phyloP scores from a whole-genome alignment of 2,113 vertebrate genomes.

The Scortum barcoo region DNA sequence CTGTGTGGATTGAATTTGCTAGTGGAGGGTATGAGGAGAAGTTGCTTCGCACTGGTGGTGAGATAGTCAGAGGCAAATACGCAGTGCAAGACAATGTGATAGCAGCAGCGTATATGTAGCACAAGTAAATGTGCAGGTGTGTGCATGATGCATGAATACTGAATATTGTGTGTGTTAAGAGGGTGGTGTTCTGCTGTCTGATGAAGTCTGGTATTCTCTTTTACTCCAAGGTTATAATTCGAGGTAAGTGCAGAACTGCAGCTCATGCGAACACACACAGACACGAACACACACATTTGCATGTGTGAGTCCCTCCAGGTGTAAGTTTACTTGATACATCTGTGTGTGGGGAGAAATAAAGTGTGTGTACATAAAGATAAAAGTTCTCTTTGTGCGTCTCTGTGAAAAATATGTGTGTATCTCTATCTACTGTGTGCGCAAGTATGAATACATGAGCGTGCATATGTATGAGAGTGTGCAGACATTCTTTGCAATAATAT shows the following conservation, averaged over 20 bases:
- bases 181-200: background rate
- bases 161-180: slow-evolving; percentile 12
- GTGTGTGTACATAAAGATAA: slow-evolving; percentile 8
- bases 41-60: slow-evolving; percentile 5
- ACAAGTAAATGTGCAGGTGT: slow-evolving; percentile 26
- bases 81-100: background rate
- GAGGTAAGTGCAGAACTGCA: background rate
- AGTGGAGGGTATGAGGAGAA: background rate
- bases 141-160: slow-evolving; percentile 21
- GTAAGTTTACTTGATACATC: background rate
- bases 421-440: background rate
- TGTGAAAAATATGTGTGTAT: background rate
- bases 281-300: background rate
- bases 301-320: slow-evolving; percentile 3
- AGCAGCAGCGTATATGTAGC: slow-evolving; percentile 14
- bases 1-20: slow-evolving; percentile 20
- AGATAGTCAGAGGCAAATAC: slow-evolving; percentile 9
- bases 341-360: background rate
- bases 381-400: slow-evolving; percentile 6
- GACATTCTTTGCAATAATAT: slow-evolving; percentile 35
- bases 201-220: background rate
- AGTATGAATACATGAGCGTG: background rate
- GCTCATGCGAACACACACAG: background rate
- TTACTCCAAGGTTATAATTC: slow-evolving; percentile 39
- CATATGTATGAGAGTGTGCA: slow-evolving; percentile 2